Evolutionary conservation across 2,888 invertebrate species (phyloP).

Genomic region (Hirtodrosophila trivittata): DNA sequence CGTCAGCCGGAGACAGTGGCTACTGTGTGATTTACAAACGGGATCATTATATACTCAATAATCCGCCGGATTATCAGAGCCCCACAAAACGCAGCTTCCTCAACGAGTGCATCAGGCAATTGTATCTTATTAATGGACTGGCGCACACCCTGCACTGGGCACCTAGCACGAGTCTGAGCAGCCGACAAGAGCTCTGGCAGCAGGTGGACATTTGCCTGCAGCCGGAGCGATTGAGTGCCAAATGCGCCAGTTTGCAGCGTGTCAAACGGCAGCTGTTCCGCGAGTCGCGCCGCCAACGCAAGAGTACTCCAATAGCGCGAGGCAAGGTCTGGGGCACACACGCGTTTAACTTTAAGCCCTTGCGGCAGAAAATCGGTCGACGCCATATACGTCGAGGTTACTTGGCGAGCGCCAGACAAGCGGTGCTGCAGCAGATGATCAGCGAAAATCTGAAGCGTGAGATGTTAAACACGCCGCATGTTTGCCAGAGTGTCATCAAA

Average conservation of each 20-base stretch:
- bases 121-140: slow-evolving; percentile 60
- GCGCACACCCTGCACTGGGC: slow-evolving; percentile 45
- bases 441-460: slow-evolving; percentile 47
- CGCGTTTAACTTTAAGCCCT: slow-evolving; percentile 43
- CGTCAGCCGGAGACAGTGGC: slow-evolving; percentile 23
- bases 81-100: slow-evolving; percentile 67
- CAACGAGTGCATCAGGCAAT: slow-evolving; percentile 69
- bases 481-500: slow-evolving; percentile 25
- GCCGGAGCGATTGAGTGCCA: slow-evolving; percentile 24
- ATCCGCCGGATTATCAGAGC: slow-evolving; percentile 55
- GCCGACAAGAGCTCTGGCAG: slow-evolving; percentile 49
- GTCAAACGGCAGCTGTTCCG: slow-evolving; percentile 75
- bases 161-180: slow-evolving; percentile 27
- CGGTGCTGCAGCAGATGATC: slow-evolving; percentile 41
- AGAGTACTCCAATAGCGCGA: slow-evolving; percentile 25
- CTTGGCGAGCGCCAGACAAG: slow-evolving; percentile 40
- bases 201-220: slow-evolving; percentile 59
- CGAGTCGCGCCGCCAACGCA: slow-evolving; percentile 49
- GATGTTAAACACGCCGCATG: slow-evolving; percentile 23
- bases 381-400: slow-evolving; percentile 56
- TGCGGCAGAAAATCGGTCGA: slow-evolving; percentile 52
- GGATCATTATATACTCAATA: slow-evolving; percentile 55
- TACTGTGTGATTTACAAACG: slow-evolving; percentile 65
- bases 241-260: slow-evolving; percentile 34
- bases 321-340: slow-evolving; percentile 46